Conservation (phyloP, 2,888 invertebrate species). For the Tipula unca region DNA sequence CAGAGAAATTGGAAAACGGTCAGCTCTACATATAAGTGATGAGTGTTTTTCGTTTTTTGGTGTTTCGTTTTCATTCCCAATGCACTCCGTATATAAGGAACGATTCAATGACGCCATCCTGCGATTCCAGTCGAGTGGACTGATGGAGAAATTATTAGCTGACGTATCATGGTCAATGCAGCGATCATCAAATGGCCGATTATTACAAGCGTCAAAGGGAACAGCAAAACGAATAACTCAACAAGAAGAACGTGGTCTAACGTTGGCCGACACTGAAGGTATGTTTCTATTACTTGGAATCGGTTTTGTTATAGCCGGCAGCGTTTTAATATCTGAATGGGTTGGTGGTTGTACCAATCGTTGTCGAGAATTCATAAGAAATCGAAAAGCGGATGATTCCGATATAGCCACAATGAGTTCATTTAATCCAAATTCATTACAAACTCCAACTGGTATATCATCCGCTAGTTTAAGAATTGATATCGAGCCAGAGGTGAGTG, state of each 20-base stretch:
- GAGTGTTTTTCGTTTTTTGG: conserved; percentile 68
- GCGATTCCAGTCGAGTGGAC: conserved; percentile 56
- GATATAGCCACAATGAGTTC: not conserved
- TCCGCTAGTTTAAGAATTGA: not conserved
- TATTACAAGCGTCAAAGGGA: conserved; percentile 48
- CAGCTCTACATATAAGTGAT: conserved; percentile 59
- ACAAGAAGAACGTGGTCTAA: conserved; percentile 63
- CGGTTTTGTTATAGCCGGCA: conserved; percentile 57
- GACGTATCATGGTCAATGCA: conserved; percentile 68
- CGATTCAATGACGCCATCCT: conserved; percentile 53
- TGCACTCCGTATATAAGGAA: conserved; percentile 54
- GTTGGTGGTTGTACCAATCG: conserved; percentile 58
- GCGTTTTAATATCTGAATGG: conserved; percentile 58
- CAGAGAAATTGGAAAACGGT: conserved; percentile 47
- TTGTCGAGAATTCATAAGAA: conserved; percentile 42
- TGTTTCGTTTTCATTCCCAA: conserved; percentile 55
- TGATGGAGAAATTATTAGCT: conserved; percentile 54
- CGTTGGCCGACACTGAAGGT: conserved; percentile 71
- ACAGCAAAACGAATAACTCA: conserved; percentile 23
- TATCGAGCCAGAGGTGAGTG: not conserved
- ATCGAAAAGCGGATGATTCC: conserved; percentile 27
- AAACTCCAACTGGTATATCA: not conserved
- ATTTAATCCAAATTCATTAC: conserved; percentile 9
- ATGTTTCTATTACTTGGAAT: conserved; percentile 67
- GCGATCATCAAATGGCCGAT: conserved; percentile 50